Evolutionary conservation across 2,888 invertebrate genomes (phyloP).

Genomic region (Malachius bipustulatus): DNA sequence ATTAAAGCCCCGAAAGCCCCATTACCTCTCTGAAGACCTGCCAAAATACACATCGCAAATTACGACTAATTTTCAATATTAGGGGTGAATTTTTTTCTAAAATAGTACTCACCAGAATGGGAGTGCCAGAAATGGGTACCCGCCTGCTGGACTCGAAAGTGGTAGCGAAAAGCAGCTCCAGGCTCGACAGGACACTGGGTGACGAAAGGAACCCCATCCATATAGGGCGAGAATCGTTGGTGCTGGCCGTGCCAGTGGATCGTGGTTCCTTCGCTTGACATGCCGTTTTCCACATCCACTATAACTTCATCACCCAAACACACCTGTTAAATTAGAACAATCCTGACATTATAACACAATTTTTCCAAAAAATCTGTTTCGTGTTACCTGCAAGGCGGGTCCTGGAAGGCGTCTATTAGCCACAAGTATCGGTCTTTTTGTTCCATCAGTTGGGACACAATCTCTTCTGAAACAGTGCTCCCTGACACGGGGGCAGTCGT

Average conservation of each 20-base stretch:
- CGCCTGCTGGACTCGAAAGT: slow-evolving; percentile 56
- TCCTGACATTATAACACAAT: neutral
- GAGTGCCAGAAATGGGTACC: slow-evolving; percentile 85
- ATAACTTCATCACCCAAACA: slow-evolving; percentile 75
- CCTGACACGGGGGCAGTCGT: slow-evolving; percentile 60
- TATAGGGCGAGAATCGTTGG: slow-evolving; percentile 64
- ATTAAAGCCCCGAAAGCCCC: slow-evolving; percentile 72
- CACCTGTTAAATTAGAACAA: slow-evolving; percentile 42
- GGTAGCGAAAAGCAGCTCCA: slow-evolving; percentile 62
- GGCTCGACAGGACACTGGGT: slow-evolving; percentile 77
- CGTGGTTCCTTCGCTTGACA: slow-evolving; percentile 70
- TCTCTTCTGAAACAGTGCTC: slow-evolving; percentile 67
- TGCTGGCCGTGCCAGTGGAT: slow-evolving; percentile 91
- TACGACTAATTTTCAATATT: too few species aligned
- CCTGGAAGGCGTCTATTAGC: slow-evolving; percentile 83
- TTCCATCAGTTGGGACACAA: slow-evolving; percentile 77
- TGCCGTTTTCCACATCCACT: slow-evolving; percentile 69
- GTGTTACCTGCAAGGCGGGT: slow-evolving; percentile 62
- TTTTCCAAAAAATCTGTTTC: slow-evolving; percentile 4
- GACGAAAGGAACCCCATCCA: slow-evolving; percentile 81
- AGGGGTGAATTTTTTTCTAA: slow-evolving; percentile 2
- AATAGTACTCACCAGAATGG: slow-evolving; percentile 42
- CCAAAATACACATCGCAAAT: too few species aligned
- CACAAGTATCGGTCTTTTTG: slow-evolving; percentile 59
- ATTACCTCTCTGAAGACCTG: slow-evolving; percentile 76